Evolutionary conservation across 2,113 vertebrate genomes (phyloP), one percentile per base, ranked within the genome.

Genomic region (Macquaria ambigua): DNA sequence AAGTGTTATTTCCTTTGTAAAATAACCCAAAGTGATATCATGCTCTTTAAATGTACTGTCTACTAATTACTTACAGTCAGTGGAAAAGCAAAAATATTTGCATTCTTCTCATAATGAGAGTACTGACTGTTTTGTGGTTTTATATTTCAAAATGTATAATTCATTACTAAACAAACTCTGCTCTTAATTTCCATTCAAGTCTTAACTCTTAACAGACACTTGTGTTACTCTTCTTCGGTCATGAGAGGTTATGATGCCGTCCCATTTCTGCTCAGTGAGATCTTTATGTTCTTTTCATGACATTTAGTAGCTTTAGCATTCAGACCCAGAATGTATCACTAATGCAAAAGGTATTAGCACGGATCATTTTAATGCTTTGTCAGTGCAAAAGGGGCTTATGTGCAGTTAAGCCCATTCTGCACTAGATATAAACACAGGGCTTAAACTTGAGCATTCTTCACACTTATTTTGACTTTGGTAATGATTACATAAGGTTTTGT

Each of bases 261-360:
- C 58, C 74, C 10, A 63, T 82, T 86, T 86, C 23, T 83, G 62
- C 79, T 68, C 50, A 31, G 34, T 20, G 23, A 76, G 82, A 90
- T 84, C 78, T 89, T 82, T 64, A 80, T 90, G 84, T 74, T 88
- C 25, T 73, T 86, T 89, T 86, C 14, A 82, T 89, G 83, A 83
- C 80, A 84, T 85, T 89, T 85, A 75, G 81, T 77, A 70, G 87
- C 81, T 90, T 85, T 66, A 80, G 61, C 69, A 70, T 83, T 83
- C 69, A 80, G 59, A 86, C 48, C 69, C 74, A 64, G 69, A 82
- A 69, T 87, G 72, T 87, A 84, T 86, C 71, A 66, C 67, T 85
- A 87, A 86, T 85, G 71, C 79, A 89, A 74, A 85, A 87, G 56
- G 84, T 91, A 90, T 94, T 91, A 89, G 58, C 78, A 86, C 15